Evolutionary conservation across 2,797 vertebrate genomes (phyloP), one percentile per base, ranked within the genome.

Genomic region (Pangasius macronema): DNA sequence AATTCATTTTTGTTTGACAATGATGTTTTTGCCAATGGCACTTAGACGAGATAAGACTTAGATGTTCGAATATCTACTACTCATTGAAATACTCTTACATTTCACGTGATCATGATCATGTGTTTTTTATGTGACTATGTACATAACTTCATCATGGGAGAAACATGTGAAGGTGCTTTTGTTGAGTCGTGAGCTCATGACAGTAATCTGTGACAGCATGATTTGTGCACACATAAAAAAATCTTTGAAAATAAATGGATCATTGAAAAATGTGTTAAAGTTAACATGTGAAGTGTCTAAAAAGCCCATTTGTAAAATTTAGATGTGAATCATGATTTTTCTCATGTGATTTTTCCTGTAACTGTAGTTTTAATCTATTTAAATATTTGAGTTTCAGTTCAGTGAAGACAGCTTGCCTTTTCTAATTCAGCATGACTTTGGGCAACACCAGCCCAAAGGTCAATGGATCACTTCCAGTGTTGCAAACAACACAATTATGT

Each of bases 401-500:
- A 27, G 7, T 27, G 5, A 42, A 82, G 36, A 39, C 36, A 81
- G 39, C 39, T 51, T 67, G 61, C 22, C 3, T 39, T 59, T 59
- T 27, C 11, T 7, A 13, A 6, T 36, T 36, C 63, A 53, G 80
- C 42, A 51, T 67, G 42, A 67, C 24, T 82, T 67, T 83, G 3
- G 33, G 27, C 8, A 2, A 83, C n/a, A 67, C 36, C 33, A 83
- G 51, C 42, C 61, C 1, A 14, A 51, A 83, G 82, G 18, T 83
- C 63, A 68, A 24, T 68, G 30, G 42, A 68, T 13, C 82, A 24
- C 18, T 51, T 83, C n/a, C 24, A 82, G 16, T 83, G 80, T 65
- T 67, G 88, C 65, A 84, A 82, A 84, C 79, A 87, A 87, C 86
- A 89, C 82, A 91, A 89, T 87, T 42, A 76, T 87, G 53, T 63